Evolutionary conservation across 2,888 invertebrate species (phyloP), one percentile per base, ranked within the genome.

Genomic region (Halocaridina rubra): DNA sequence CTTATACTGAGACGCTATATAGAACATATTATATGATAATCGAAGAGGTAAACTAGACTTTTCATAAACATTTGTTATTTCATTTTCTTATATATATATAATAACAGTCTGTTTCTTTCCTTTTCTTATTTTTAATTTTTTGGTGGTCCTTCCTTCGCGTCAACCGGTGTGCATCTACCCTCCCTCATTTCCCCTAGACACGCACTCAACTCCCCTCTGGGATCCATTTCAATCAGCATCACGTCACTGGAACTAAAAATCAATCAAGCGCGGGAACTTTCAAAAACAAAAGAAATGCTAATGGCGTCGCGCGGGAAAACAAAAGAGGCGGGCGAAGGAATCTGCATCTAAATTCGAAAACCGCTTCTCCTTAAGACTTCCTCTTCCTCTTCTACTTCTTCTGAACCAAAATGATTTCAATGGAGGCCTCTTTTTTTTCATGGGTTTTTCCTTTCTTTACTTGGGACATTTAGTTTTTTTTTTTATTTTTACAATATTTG

Each of bases 261-360:
- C 88, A 86, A 88, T 88, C 80, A 74, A 59, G 75, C 74, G 77
- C 74, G 76, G 59, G 79, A 74, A 32, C 67, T 67, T 76, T 33
- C 64, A 86, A 86, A 88, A 86, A 86, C 86, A 88, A 88, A 88
- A 88, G 88, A 84, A 84, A 86, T 88, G 88, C 86, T 86, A 86
- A 88, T 88, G 75, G 77, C 79, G 81, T 80, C 82, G 30, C 82
- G 74, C 78, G 79, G 80, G 79, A 79, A 87, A 87, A 82, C 82
- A 87, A 87, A 87, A 74, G 82, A 59, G 74, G 10, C 61, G 74
- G 77, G 59, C 53, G 75, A 57, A 32, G 69, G 72, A 39, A 86
- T 86, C 86, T 77, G 79, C 82, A 86, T 86, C 75, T 82, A 33
- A 82, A 82, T 80, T 82, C 86, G 69, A 64, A 59, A 53, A 19